A percentile compares a stretch with the other conserved stretches of the same genome.
phyloP scores from a whole-genome alignment of 2,888 invertebrate genomes.

The Cantharis flavilabris region DNA sequence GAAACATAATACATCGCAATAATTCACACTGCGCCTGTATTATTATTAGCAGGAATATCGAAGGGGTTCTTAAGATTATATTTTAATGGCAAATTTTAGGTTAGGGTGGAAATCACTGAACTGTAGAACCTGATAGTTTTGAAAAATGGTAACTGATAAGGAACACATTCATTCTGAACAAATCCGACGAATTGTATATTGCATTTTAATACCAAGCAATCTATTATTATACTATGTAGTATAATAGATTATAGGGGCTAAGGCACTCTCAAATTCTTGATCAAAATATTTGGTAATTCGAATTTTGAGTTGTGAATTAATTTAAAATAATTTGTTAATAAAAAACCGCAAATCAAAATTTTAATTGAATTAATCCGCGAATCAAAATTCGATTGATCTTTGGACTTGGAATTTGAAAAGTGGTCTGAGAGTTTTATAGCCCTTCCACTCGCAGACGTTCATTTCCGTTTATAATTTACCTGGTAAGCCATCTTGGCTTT shows the following conservation, averaged over 20 bases:
- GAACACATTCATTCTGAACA: neutral
- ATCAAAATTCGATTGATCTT: too few relatives aligned
- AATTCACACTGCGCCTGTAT: neutral
- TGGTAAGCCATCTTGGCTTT: too few relatives aligned
- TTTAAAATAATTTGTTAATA: too few relatives aligned
- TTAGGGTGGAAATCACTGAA: neutral
- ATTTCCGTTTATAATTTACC: too few relatives aligned
- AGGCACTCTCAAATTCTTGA: too few relatives aligned
- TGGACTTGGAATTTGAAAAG: too few relatives aligned
- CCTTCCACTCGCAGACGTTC: neutral
- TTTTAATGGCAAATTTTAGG: neutral
- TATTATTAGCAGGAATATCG: neutral
- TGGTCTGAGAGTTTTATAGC: too few relatives aligned
- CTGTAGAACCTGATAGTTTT: neutral
- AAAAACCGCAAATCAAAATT: too few relatives aligned
- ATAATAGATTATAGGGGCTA: neutral
- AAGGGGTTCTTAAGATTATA: neutral
- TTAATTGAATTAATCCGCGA: too few relatives aligned
- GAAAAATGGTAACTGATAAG: neutral
- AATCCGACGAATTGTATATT: neutral
- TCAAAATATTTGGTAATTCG: too few relatives aligned
- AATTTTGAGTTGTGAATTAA: too few relatives aligned
- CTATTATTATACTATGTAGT: neutral
- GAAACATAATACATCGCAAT: neutral
- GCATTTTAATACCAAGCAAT: neutral